Percentiles rank a stretch among this genome's conserved stretches.
Conservation (phyloP, 2,113 vertebrate genomes). For the Burhinus bistriatus region DNA sequence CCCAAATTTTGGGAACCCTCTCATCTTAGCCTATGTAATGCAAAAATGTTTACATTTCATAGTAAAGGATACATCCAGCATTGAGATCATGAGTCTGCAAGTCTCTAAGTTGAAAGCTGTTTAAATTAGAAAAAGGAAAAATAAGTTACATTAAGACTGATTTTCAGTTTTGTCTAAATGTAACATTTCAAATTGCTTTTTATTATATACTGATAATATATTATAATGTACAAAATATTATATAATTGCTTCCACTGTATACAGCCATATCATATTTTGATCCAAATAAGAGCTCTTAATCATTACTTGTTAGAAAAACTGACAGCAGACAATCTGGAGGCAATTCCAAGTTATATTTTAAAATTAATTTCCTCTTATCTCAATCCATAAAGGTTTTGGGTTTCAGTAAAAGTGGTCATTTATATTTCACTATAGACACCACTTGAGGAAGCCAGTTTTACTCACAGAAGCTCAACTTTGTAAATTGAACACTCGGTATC, state of each 20-base stretch:
- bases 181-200: background rate
- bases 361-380: background rate
- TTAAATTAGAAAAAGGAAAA: conserved; percentile 25
- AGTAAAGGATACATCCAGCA: conserved; percentile 96
- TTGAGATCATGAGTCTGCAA: conserved; percentile 93
- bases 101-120: conserved; percentile 95
- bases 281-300: background rate
- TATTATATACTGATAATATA: background rate
- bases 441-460: background rate
- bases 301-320: background rate
- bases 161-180: background rate
- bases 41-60: background rate
- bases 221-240: background rate
- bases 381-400: background rate
- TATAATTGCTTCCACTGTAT: background rate
- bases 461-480: background rate
- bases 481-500: background rate
- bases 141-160: background rate
- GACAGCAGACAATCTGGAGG: background rate
- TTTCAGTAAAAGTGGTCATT: background rate
- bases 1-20: background rate
- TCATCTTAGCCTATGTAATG: background rate
- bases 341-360: background rate
- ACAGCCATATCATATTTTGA: background rate
- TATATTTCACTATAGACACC: background rate